Conservation (phyloP, 2,113 vertebrate species). For the Panurus biarmicus region DNA sequence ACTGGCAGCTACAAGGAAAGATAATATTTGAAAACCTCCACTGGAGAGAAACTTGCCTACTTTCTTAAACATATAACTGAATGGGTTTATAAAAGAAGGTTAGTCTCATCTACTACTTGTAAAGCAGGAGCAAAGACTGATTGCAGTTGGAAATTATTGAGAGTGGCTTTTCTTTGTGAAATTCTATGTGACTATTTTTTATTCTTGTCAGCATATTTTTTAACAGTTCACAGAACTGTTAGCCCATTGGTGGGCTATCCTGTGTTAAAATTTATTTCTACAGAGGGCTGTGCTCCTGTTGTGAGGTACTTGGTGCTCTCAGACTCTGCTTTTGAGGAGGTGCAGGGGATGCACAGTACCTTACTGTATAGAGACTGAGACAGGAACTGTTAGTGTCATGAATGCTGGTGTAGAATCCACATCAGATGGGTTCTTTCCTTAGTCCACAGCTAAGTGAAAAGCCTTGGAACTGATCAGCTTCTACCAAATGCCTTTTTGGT, state of each 20-base stretch:
- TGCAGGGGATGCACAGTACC: neutral
- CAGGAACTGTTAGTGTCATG: neutral
- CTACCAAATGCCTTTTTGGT: neutral
- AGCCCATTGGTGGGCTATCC: neutral
- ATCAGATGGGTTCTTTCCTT: neutral
- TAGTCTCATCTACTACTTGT: neutral
- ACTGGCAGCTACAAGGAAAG: neutral
- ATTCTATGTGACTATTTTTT: neutral
- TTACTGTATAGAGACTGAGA: neutral
- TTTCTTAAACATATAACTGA: neutral
- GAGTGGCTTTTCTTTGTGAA: neutral
- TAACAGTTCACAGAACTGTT: neutral
- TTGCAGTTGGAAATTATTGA: conserved; percentile 20
- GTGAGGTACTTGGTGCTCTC: neutral
- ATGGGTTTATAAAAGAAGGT: neutral
- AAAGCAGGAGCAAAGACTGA: conserved; percentile 23
- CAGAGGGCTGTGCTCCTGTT: neutral
- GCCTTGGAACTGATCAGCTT: neutral
- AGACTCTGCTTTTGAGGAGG: neutral
- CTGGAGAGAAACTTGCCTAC: neutral
- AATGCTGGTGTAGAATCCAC: neutral
- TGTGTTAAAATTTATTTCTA: neutral
- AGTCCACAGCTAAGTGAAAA: neutral
- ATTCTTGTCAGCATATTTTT: conserved; percentile 23
- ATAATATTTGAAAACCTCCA: neutral